Conservation (phyloP, 2,888 invertebrate genomes). For the Coleophora deauratella region DNA sequence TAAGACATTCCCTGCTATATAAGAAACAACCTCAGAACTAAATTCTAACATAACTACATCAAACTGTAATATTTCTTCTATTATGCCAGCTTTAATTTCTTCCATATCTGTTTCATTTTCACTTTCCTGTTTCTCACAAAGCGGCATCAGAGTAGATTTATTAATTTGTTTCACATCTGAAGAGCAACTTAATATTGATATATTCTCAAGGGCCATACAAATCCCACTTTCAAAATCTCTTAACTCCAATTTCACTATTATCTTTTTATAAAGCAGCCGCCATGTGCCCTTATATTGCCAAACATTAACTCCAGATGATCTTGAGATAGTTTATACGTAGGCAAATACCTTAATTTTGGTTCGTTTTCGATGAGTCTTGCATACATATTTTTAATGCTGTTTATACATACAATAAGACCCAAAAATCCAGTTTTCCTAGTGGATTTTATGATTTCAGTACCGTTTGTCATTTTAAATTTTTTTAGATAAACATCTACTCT, state of each 20-base stretch:
- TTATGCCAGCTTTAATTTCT: not conserved
- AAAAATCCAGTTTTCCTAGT: slow-evolving; percentile 7
- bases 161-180: not conserved
- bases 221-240: slow-evolving; percentile 7
- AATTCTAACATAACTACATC: not conserved
- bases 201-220: slow-evolving; percentile 8
- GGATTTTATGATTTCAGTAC: not conserved
- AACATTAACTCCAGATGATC: slow-evolving; percentile 16
- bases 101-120: not conserved
- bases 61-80: not conserved
- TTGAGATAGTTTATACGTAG: slow-evolving; percentile 11
- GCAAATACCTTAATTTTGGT: not conserved
- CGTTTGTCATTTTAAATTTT: not conserved
- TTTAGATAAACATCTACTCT: not conserved
- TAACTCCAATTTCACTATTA: slow-evolving; percentile 11
- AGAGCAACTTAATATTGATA: not conserved
- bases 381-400: slow-evolving; percentile 2
- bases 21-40: not conserved
- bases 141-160: not conserved
- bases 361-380: not conserved
- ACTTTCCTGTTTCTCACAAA: not conserved
- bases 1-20: not conserved
- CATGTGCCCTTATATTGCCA: slow-evolving; percentile 12
- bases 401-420: slow-evolving; percentile 5
- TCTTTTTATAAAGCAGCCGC: slow-evolving; percentile 17